Conservation (phyloP, 2,113 vertebrate species). For the Eupsittula cactorum region DNA sequence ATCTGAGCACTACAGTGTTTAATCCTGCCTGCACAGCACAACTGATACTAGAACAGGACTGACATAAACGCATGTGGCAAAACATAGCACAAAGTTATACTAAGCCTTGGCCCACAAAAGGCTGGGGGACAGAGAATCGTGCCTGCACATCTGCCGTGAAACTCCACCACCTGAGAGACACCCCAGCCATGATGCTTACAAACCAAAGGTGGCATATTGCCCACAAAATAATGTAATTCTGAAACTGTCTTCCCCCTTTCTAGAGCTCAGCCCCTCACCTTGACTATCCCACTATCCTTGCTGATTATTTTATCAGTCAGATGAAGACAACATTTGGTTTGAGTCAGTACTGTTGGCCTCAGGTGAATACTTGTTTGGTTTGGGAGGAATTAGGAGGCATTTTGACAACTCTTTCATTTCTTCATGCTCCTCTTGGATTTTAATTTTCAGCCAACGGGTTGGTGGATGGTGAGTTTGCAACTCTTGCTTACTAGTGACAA, state of each 20-base stretch:
- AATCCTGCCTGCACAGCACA: background rate
- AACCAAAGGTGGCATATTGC: background rate
- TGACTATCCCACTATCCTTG: background rate
- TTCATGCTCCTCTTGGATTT: constrained; percentile 69
- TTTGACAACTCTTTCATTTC: constrained; percentile 71
- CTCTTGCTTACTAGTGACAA: constrained; percentile 67
- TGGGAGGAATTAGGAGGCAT: constrained; percentile 60
- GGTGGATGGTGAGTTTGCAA: constrained; percentile 67
- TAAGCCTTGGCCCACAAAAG: background rate
- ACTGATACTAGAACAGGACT: background rate
- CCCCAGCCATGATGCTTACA: background rate
- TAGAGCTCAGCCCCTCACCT: background rate
- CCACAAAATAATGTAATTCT: background rate
- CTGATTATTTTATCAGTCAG: background rate
- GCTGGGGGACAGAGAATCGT: background rate
- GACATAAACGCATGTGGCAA: background rate
- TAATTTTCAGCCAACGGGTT: constrained; percentile 68
- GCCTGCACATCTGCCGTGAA: background rate
- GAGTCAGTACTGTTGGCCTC: constrained; percentile 42
- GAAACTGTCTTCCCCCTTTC: background rate
- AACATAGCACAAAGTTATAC: background rate
- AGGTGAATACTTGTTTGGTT: constrained; percentile 63
- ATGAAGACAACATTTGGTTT: constrained; percentile 34
- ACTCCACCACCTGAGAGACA: background rate
- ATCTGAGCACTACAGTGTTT: background rate